Conservation (phyloP, 2,888 invertebrate species). For the Zygothrica quintamaculata region DNA sequence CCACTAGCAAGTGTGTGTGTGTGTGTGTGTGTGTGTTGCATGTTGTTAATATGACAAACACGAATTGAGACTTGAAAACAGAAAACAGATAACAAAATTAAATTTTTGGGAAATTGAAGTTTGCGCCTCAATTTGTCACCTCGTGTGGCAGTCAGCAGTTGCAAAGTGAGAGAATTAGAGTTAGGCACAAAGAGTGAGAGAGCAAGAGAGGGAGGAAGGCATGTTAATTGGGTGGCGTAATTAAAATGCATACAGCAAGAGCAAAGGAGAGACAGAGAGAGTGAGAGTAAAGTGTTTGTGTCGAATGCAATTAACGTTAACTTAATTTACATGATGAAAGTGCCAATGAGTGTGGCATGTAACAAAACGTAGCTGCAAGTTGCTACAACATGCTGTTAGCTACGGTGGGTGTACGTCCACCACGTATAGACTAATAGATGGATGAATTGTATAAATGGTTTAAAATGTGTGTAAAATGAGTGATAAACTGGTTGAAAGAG, state of each 20-base stretch:
- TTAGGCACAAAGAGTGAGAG: not conserved
- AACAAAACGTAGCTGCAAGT: conserved; percentile 21
- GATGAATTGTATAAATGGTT: too few relatives aligned
- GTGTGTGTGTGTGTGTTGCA: conserved; percentile 44
- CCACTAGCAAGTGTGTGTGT: conserved; percentile 36
- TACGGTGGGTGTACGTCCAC: conserved; percentile 42
- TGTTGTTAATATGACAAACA: conserved; percentile 71
- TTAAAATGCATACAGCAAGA: conserved; percentile 54
- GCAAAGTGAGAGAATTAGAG: not conserved
- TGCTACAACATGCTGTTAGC: not conserved
- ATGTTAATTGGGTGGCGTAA: conserved; percentile 72
- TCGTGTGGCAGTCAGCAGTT: conserved; percentile 6
- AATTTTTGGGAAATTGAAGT: conserved; percentile 42
- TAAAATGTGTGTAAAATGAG: conserved; percentile 26
- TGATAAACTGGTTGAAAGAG: not conserved
- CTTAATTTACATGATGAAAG: conserved; percentile 68
- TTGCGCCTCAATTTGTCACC: conserved; percentile 59
- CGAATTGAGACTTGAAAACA: conserved; percentile 55
- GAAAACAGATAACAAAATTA: too few relatives aligned
- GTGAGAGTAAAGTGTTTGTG: conserved; percentile 16
- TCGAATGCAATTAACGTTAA: conserved; percentile 66
- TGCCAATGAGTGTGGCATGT: conserved; percentile 56
- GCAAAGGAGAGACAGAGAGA: not conserved
- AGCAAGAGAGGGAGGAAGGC: not conserved
- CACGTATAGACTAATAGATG: too few relatives aligned